A percentile compares a stretch with the other conserved stretches of the same genome.
These are phyloP conservation scores for Clarias laeviceps DNA, from an alignment of 2,797 vertebrate genomes.

Conservation along the genomic window DNA sequence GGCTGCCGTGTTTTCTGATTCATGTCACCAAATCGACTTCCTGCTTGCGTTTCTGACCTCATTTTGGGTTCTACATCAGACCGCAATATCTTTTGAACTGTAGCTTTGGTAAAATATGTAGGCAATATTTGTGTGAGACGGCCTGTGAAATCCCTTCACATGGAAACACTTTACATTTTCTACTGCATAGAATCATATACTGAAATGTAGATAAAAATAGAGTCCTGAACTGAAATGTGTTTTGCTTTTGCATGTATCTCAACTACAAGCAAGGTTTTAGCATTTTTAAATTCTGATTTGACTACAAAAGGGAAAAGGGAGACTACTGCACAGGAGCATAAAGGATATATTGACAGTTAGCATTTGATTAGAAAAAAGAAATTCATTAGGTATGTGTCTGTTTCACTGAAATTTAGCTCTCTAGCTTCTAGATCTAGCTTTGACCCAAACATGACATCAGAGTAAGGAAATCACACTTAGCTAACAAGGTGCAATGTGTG, in stretches of 20 bases:
- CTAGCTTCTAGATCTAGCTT: not conserved
- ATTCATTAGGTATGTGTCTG: not conserved
- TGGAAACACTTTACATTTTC: not conserved
- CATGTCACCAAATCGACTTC: conserved; percentile 30
- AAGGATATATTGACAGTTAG: not conserved
- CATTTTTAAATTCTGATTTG: not conserved
- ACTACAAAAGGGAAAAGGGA: not conserved
- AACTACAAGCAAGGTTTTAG: not conserved
- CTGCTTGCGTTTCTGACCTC: conserved; percentile 40
- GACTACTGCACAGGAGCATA: not conserved
- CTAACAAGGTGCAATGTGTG: not conserved
- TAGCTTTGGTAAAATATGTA: not conserved
- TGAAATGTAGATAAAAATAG: not conserved
- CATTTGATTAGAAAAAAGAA: not conserved
- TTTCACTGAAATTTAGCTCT: not conserved
- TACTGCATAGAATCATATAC: not conserved
- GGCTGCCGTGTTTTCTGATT: not conserved
- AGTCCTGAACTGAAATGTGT: not conserved
- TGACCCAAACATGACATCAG: not conserved
- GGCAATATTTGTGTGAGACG: not conserved
- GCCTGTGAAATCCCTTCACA: not conserved
- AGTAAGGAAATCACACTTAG: not conserved
- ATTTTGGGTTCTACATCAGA: conserved; percentile 9
- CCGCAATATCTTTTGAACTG: not conserved
- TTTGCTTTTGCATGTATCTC: not conserved